Evolutionary conservation across 2,888 invertebrate species (phyloP).

Genomic region (Allolobophora icterica): DNA sequence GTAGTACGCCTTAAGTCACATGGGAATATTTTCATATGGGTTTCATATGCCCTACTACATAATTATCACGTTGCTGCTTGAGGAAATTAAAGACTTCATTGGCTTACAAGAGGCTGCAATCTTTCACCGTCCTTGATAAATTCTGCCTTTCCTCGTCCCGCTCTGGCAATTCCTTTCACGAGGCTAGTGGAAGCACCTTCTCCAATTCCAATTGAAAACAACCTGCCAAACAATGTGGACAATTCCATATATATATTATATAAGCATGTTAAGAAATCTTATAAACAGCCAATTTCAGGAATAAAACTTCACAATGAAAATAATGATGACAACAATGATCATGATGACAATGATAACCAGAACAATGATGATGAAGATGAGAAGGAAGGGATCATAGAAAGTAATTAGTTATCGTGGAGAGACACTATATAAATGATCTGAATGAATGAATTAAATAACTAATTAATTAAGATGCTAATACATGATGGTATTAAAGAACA

Average conservation of each 20-base stretch:
- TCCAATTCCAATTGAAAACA: conserved; percentile 40
- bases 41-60: not conserved
- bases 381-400: too few species aligned
- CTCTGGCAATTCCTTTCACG: conserved; percentile 62
- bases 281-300: not conserved
- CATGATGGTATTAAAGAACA: too few species aligned
- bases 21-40: too few species aligned
- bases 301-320: not conserved
- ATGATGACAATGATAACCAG: not conserved
- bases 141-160: conserved; percentile 61
- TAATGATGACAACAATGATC: not conserved
- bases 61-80: not conserved
- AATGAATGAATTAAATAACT: too few species aligned
- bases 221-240: conserved; percentile 51
- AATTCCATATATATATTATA: not conserved
- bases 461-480: too few species aligned
- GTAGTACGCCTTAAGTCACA: too few species aligned
- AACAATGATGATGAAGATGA: not conserved
- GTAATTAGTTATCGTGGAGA: too few species aligned
- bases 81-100: not conserved
- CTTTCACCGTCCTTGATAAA: conserved; percentile 55
- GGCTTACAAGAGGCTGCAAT: conserved; percentile 47
- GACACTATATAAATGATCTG: too few species aligned
- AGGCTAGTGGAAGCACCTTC: conserved; percentile 50
- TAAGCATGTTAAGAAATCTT: too few species aligned